Evolutionary conservation across 2,113 vertebrate genomes (phyloP).

Genomic region (Tursiops truncatus): DNA sequence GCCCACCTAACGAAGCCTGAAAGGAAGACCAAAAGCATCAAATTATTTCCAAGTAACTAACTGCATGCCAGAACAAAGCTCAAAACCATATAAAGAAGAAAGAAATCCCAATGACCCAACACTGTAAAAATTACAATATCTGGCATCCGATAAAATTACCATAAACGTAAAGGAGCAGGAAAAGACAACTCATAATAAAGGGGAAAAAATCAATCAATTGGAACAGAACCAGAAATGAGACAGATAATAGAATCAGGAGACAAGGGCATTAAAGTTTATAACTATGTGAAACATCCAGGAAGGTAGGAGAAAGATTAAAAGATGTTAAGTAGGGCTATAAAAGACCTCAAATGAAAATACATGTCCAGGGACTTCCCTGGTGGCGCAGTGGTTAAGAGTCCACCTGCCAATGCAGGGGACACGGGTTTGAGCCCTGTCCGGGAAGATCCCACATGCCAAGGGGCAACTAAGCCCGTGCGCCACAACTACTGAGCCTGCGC

Average conservation of each 20-base stretch:
- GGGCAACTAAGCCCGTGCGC: too few species aligned
- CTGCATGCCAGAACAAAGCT: background rate
- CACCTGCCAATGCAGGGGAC: too few species aligned
- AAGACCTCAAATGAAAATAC: background rate
- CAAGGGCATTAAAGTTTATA: background rate
- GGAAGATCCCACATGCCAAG: too few species aligned
- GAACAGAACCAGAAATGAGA: background rate
- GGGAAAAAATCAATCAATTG: too few species aligned
- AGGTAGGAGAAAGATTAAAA: background rate
- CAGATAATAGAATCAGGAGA: too few species aligned
- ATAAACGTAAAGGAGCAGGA: background rate
- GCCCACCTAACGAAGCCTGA: background rate
- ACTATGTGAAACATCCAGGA: background rate
- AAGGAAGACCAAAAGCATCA: background rate
- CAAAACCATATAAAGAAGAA: background rate
- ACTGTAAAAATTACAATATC: background rate
- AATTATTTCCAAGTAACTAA: background rate
- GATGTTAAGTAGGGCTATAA: background rate
- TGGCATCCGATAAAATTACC: background rate
- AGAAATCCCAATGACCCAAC: background rate
- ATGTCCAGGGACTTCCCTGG: background rate
- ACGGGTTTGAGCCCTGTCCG: too few species aligned
- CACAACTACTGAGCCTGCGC: too few species aligned
- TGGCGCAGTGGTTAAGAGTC: too few species aligned
- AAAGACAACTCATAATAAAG: background rate